Percentiles rank a stretch among this genome's conserved stretches.
Conservation (phyloP, 30 jellyfish, hydroid and myxozoan species). For the Calvadosia cruxmelitensis region DNA sequence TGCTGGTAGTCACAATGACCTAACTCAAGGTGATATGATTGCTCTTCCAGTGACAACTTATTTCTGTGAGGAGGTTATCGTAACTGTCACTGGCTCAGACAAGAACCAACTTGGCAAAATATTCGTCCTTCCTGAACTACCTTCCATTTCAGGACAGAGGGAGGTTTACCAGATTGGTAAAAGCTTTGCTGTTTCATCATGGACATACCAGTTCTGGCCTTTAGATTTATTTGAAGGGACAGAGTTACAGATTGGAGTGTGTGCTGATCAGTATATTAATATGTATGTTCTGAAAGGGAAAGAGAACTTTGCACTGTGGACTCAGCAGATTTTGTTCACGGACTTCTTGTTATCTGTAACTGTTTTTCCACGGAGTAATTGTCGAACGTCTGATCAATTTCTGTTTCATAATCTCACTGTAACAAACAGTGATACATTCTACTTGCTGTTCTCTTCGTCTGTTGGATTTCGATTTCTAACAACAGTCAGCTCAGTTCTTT, state of each 20-base stretch:
- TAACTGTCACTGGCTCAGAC: constrained; percentile 1
- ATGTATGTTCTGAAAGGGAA: constrained; percentile 54
- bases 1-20: background rate
- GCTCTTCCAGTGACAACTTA: constrained; percentile 7
- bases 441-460: constrained; percentile 54
- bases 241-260: constrained; percentile 25
- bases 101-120: constrained; percentile 7
- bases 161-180: constrained; percentile 15
- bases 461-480: constrained; percentile 92
- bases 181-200: constrained; percentile 51
- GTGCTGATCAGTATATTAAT: constrained; percentile 75
- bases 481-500: constrained; percentile 13
- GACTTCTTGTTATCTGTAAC: constrained; percentile 20
- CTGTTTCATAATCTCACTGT: constrained; percentile 12
- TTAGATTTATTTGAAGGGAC: constrained; percentile 52
- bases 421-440: constrained; percentile 24
- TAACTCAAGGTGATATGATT: constrained; percentile 23
- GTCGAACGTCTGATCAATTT: constrained; percentile 16
- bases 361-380: constrained; percentile 41
- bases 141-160: constrained; percentile 21
- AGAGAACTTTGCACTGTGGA: constrained; percentile 44
- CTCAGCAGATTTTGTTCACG: constrained; percentile 33
- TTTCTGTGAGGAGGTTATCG: constrained; percentile 22
- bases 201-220: constrained; percentile 82
- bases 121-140: constrained; percentile 14